These are phyloP conservation scores for Cryptoblepharus egeriae DNA, from an alignment of 2,797 vertebrate genomes.

Conservation along the genomic window DNA sequence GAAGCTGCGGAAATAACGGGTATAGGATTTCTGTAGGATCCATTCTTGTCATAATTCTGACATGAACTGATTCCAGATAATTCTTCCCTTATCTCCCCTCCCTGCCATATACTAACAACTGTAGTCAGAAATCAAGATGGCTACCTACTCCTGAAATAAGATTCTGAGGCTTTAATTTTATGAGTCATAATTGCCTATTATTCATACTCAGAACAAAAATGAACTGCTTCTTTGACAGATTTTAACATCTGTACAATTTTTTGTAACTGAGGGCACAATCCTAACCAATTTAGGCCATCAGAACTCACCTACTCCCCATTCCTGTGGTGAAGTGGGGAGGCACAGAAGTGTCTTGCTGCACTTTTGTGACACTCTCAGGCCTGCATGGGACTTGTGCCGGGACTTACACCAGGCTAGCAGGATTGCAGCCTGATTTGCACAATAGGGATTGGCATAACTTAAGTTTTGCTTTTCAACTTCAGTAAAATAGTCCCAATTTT, in stretches of 20 bases:
- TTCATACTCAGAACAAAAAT: slow-evolving; percentile 35
- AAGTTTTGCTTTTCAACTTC: slow-evolving; percentile 36
- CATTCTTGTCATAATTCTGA: not conserved
- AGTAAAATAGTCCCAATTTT: not conserved
- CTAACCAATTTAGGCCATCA: too few relatives aligned
- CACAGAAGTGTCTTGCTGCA: too few relatives aligned
- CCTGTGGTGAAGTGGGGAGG: too few relatives aligned
- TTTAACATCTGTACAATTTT: slow-evolving; percentile 40
- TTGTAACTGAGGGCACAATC: too few relatives aligned
- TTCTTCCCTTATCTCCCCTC: too few relatives aligned
- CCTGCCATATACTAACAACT: too few relatives aligned
- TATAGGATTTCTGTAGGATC: not conserved
- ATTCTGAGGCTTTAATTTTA: slow-evolving; percentile 35
- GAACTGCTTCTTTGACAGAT: slow-evolving; percentile 27
- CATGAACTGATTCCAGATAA: not conserved
- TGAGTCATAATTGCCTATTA: slow-evolving; percentile 34
- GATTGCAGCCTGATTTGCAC: too few relatives aligned
- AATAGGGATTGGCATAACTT: slow-evolving; percentile 13
- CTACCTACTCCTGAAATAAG: slow-evolving; percentile 28
- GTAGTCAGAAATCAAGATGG: slow-evolving; percentile 20
- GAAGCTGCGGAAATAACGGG: not conserved
- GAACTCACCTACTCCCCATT: too few relatives aligned
- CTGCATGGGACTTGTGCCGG: too few relatives aligned
- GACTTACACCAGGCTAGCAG: too few relatives aligned
- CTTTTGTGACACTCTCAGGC: too few relatives aligned